These are phyloP conservation scores for Myripristis jacobus DNA, from an alignment of 2,797 vertebrate genomes.

Conservation along the genomic window DNA sequence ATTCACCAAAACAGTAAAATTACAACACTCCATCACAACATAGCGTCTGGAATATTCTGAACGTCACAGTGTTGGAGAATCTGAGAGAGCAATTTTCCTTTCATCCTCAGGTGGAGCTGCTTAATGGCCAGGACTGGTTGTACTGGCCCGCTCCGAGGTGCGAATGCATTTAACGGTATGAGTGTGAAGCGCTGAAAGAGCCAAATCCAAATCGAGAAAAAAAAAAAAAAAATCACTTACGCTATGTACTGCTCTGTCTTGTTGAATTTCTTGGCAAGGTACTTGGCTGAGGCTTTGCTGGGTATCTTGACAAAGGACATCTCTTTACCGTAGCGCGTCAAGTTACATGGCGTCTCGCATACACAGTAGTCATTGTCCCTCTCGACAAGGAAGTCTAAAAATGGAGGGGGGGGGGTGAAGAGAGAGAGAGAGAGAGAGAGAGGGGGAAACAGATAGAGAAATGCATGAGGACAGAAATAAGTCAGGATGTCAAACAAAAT, in stretches of 20 bases:
- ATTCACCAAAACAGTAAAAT: too few relatives aligned
- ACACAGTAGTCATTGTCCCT: slow-evolving; percentile 94
- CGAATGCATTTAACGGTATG: not conserved
- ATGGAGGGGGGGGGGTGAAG: slow-evolving; percentile 4
- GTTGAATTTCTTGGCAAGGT: slow-evolving; percentile 98
- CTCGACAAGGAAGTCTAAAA: slow-evolving; percentile 94
- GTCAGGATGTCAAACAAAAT: slow-evolving; percentile 50
- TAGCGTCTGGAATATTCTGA: too few relatives aligned
- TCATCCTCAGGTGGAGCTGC: too few relatives aligned
- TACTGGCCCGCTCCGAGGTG: slow-evolving; percentile 9
- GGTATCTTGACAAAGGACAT: slow-evolving; percentile 98
- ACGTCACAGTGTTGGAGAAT: too few relatives aligned
- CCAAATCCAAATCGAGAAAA: not conserved
- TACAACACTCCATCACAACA: too few relatives aligned
- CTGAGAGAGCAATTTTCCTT: too few relatives aligned
- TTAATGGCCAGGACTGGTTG: slow-evolving; percentile 1
- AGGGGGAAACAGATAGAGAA: slow-evolving; percentile 8
- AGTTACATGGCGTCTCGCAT: slow-evolving; percentile 94
- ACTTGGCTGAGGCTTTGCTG: slow-evolving; percentile 97
- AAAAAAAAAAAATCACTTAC: slow-evolving; percentile 75
- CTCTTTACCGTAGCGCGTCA: slow-evolving; percentile 95
- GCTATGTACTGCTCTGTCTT: slow-evolving; percentile 96
- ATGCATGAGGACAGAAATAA: slow-evolving; percentile 9
- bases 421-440: slow-evolving; percentile 26
- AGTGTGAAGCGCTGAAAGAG: not conserved